Percentiles rank a stretch among this genome's conserved stretches.
These are phyloP conservation scores for Caerostris darwini DNA, from an alignment of 1,140 invertebrate species.

Conservation along the genomic window DNA sequence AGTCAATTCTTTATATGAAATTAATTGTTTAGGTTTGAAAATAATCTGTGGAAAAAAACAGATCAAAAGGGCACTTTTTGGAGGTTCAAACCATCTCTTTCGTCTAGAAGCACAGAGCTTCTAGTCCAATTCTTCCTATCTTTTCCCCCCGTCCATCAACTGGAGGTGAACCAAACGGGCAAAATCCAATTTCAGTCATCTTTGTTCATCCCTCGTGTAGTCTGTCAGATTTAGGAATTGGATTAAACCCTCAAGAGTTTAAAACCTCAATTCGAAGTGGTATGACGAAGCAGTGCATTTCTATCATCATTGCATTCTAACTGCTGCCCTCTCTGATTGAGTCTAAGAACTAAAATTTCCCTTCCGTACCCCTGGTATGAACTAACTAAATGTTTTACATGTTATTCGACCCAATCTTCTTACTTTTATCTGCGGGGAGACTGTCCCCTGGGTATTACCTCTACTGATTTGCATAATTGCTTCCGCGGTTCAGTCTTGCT, in stretches of 20 bases:
- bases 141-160: neutral
- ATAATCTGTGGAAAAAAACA: no score
- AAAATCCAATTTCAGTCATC: slow-evolving; percentile 35
- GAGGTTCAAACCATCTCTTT: neutral
- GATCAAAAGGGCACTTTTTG: no score
- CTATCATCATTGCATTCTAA: slow-evolving; percentile 25
- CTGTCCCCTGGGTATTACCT: slow-evolving; percentile 64
- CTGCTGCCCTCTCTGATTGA: slow-evolving; percentile 31
- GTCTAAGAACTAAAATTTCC: neutral
- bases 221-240: slow-evolving; percentile 36
- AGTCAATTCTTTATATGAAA: no score
- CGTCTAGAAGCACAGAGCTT: neutral
- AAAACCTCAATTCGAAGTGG: neutral
- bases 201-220: slow-evolving; percentile 4
- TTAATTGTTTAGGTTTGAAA: no score
- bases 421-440: slow-evolving; percentile 34
- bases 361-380: neutral
- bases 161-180: neutral
- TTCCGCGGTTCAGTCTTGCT: neutral
- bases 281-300: neutral
- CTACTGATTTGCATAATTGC: slow-evolving; percentile 73
- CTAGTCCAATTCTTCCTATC: neutral
- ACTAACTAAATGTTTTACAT: slow-evolving; percentile 53
- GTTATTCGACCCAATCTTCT: slow-evolving; percentile 24
- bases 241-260: slow-evolving; percentile 16